Conservation (phyloP, 2,888 invertebrate species). For the Latrodectus hesperus region DNA sequence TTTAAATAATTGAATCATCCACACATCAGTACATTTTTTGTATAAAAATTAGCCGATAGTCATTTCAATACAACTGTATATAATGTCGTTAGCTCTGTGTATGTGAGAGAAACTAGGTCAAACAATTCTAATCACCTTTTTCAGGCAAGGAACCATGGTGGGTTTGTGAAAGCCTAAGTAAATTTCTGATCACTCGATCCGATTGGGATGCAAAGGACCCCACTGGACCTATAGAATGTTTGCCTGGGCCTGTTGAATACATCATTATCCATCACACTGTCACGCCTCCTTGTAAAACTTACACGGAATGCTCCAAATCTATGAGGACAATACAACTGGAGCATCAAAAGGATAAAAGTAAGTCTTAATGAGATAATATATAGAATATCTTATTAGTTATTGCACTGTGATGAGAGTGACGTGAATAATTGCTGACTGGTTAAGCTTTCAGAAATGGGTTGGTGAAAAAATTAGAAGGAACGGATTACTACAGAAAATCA, state of each 20-base stretch:
- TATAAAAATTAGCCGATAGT: no score
- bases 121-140: not conserved
- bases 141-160: constrained; percentile 1
- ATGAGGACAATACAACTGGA: constrained; percentile 37
- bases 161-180: constrained; percentile 13
- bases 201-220: constrained; percentile 38
- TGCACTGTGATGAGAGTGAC: no score
- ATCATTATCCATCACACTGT: constrained; percentile 57
- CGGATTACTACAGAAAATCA: no score
- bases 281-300: constrained; percentile 11
- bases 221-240: constrained; percentile 19
- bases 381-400: no score
- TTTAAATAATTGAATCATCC: no score
- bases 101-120: no score
- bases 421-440: no score
- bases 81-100: no score
- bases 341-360: constrained; percentile 46
- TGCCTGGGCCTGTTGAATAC: constrained; percentile 31
- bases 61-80: no score
- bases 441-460: no score
- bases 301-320: constrained; percentile 3
- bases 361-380: not conserved
- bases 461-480: no score
- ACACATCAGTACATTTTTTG: no score
- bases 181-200: constrained; percentile 14